A percentile compares a stretch with the other conserved stretches of the same genome.
phyloP scores from a whole-genome alignment of 2,888 invertebrate genomes.

The Pelosia muscerda region DNA sequence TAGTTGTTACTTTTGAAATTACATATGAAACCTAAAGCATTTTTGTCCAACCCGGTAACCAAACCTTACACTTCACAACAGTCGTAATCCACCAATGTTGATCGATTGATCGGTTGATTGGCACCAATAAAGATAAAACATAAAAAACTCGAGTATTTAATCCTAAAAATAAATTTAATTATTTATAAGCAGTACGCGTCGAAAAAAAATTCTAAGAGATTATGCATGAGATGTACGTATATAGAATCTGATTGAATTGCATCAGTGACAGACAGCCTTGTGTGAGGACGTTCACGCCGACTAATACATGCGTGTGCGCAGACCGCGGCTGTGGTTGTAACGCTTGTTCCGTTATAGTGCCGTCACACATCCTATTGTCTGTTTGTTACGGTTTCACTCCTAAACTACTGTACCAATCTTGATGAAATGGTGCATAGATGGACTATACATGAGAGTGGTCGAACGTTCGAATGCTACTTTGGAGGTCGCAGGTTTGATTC shows the following conservation, averaged over 20 bases:
- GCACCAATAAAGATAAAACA: slow-evolving; percentile 10
- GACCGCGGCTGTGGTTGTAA: slow-evolving; percentile 52
- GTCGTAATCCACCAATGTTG: neutral
- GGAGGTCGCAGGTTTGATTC: no score
- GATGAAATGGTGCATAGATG: no score
- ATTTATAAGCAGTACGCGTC: slow-evolving; percentile 32
- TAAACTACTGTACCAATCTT: no score
- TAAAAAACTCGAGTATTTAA: slow-evolving; percentile 33
- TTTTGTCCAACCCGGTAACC: neutral
- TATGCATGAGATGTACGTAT: slow-evolving; percentile 46
- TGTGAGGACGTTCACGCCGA: slow-evolving; percentile 67
- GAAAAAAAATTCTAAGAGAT: slow-evolving; percentile 33
- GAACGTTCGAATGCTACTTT: no score
- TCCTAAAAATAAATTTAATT: slow-evolving; percentile 33
- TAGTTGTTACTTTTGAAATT: neutral
- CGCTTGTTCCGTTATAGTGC: slow-evolving; percentile 51
- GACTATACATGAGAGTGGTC: no score
- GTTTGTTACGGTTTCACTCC: slow-evolving; percentile 16
- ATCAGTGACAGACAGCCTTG: slow-evolving; percentile 69
- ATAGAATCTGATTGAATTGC: slow-evolving; percentile 59
- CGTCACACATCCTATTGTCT: slow-evolving; percentile 27
- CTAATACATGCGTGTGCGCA: slow-evolving; percentile 66
- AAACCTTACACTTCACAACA: neutral
- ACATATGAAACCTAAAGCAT: neutral
- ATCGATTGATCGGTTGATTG: neutral